Base-by-base conservation (phyloP, 2,888 invertebrate species). In the Heliconius hortense region DNA sequence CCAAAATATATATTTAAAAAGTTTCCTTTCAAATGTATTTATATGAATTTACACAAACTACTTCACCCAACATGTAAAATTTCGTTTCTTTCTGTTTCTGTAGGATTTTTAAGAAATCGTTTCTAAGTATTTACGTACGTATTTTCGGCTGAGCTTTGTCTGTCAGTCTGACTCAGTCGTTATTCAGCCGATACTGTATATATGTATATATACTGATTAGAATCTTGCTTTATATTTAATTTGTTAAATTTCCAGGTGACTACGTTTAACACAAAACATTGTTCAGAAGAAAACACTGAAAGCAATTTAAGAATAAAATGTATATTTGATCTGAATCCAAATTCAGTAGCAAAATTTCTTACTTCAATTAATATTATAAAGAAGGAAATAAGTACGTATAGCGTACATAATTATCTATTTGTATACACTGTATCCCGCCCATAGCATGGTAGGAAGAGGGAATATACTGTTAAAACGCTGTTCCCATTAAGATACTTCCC, bases 261-360 rank as follows among this genome's bases (percentile, higher is more conserved):
- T 43, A 69, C 39, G 21, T 31, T 4, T 15, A 43, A 63, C 71
- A 10, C 15, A 43, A 48, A 18, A 15, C 31, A 68, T 7, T 76
- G 64, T 59, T 43, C 21, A 31, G 56, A 72, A 53, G 43, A n/a
- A 11, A 48, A 63, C 0, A 26, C 24, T 15, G 53, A 72, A 21
- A 21, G n/a, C 10, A 24, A 28, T 8, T 59, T 70, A 21, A 64
- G 28, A 21, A 81, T 83, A 31, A 64, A 31, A 0, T 89, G 87
- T 69, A 59, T 1, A 0, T 48, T 89, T 3, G 75, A 82, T n/a
- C 67, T 90, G 18, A 74, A 76, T 26, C 83, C 84, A 0, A 76
- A 79, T 7, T 76, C 80, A 0, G 79, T 63, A 0, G 74, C 77
- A 2, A 84, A 82, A 69, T 78, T 88, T 4, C 81, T 80, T 4